Evolutionary conservation across 1,140 invertebrate genomes (phyloP), one percentile per base, ranked within the genome.

Genomic region (Drosophila micromelanica): DNA sequence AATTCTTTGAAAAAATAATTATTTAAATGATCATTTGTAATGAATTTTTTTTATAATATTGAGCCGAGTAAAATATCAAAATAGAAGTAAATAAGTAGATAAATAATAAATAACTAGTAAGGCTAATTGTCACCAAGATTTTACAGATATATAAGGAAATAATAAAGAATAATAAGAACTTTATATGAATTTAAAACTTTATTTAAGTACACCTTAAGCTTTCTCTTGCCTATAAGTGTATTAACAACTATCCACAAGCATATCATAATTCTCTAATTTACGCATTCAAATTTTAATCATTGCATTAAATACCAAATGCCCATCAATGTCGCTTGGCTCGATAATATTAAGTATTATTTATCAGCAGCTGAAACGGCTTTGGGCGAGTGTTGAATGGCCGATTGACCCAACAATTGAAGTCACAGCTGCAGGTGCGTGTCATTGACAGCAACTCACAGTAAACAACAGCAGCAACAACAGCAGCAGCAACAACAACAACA

Each of bases 371-470:
- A 20, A 27, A 40, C 38, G 23, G 37, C 60, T 54, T 57, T 32
- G 43, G 35, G 27, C 48, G n/a, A 23, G 17, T 23, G 51, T 35
- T 72, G 65, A 80, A 79, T 82, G 80, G 76, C 80, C 80, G 80
- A 84, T 82, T 82, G 80, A 82, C 80, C 80, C 80, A 79, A 82
- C 80, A 85, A 81, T 77, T 46, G 74, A 55, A 77, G 73, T 75
- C 64, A 72, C 78, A 61, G 59, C 75, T 73, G 78, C 82, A 87
- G 81, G 82, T 86, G 81, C 76, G 59, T 87, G 81, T 61, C 63
- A 52, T 37, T 86, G 81, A 85, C 81, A 85, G 81, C 81, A 69
- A 61, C 46, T 42, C 56, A 54, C 72, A 78, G 69, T 46, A 67
- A 75, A 43, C 51, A 48, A 8, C 43, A 30, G 35, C 42, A 48